phyloP scores from a whole-genome alignment of 2,888 invertebrate genomes.

The Drosophila formosana region DNA sequence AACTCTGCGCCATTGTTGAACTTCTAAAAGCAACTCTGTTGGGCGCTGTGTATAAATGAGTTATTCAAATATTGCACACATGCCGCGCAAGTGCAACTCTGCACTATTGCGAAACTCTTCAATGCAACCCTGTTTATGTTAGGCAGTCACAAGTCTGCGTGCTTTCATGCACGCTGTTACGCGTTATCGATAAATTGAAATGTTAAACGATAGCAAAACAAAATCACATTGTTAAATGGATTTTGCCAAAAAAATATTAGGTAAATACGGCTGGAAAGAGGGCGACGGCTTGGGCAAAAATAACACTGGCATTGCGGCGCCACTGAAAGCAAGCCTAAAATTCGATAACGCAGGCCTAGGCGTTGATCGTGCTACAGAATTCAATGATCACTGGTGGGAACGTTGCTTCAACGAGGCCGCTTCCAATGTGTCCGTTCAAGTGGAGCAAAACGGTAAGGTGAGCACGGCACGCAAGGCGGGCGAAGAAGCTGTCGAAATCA shows the following conservation, averaged over 20 bases:
- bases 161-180: slow-evolving; percentile 2
- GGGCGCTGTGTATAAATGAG: too few relatives aligned
- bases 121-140: slow-evolving; percentile 19
- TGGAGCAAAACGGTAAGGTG: slow-evolving; percentile 67
- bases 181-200: slow-evolving; percentile 33
- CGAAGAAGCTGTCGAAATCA: slow-evolving; percentile 82
- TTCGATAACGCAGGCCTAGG: slow-evolving; percentile 92
- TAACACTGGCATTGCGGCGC: slow-evolving; percentile 91
- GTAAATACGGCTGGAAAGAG: slow-evolving; percentile 85
- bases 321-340: slow-evolving; percentile 92
- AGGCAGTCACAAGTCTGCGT: background rate
- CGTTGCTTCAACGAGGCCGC: slow-evolving; percentile 91
- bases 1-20: background rate
- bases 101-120: background rate
- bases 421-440: slow-evolving; percentile 87
- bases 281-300: slow-evolving; percentile 91
- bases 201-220: slow-evolving; percentile 24
- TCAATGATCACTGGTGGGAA: slow-evolving; percentile 95
- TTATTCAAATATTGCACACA: background rate
- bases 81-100: slow-evolving; percentile 16
- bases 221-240: slow-evolving; percentile 71
- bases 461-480: slow-evolving; percentile 71
- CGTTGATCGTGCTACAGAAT: slow-evolving; percentile 90
- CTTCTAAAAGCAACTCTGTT: too few relatives aligned
- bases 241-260: slow-evolving; percentile 82